Evolutionary conservation across 2,797 vertebrate genomes (phyloP).

Genomic region (Semaprochilodus insignis): DNA sequence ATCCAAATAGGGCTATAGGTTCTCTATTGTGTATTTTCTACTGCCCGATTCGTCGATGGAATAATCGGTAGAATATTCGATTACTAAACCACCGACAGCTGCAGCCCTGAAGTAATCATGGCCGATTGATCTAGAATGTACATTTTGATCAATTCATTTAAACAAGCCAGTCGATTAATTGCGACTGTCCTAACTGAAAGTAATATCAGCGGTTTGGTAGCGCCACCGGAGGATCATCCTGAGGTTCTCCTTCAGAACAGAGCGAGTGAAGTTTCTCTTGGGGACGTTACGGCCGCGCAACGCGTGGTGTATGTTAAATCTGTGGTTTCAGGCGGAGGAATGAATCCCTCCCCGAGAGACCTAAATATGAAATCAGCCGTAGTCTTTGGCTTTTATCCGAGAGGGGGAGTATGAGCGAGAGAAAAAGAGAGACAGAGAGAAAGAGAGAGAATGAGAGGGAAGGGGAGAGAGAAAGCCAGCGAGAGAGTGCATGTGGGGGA

Average conservation of each 20-base stretch:
- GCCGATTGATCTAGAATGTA: no score
- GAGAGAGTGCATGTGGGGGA: constrained; percentile 1
- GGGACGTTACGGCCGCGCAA: background rate
- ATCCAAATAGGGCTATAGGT: no score
- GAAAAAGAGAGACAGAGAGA: constrained; percentile 27
- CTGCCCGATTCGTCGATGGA: no score
- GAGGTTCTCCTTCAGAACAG: no score
- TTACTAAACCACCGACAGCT: no score
- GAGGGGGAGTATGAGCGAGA: constrained; percentile 32
- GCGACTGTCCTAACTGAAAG: background rate
- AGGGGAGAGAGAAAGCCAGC: background rate
- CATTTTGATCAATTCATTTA: no score
- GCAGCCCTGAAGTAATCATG: no score
- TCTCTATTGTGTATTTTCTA: no score
- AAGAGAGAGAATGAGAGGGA: constrained; percentile 7
- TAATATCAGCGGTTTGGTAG: background rate
- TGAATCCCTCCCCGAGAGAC: constrained; percentile 54
- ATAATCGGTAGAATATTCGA: no score
- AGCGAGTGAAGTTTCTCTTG: background rate
- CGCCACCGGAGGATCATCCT: background rate
- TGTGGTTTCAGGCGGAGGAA: constrained; percentile 38
- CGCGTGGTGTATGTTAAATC: constrained; percentile 3
- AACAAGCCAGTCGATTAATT: background rate
- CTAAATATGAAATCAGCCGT: constrained; percentile 65
- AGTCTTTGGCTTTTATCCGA: constrained; percentile 40